Evolutionary conservation across 2,113 vertebrate species (phyloP).

Genomic region (Daphoenositta chrysoptera): DNA sequence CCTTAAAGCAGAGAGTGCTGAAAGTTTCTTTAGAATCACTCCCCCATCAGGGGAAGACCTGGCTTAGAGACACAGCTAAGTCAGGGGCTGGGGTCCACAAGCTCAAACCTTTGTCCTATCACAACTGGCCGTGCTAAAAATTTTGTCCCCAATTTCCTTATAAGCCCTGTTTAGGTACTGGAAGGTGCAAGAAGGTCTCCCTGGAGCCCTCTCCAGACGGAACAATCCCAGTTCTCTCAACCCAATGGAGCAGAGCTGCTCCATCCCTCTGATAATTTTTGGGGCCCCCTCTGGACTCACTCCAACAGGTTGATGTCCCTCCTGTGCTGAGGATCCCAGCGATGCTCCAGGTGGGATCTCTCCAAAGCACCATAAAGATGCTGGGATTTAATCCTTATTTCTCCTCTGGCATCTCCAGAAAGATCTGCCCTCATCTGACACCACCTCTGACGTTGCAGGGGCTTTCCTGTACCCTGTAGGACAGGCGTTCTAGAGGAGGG

Average conservation of each 20-base stretch:
- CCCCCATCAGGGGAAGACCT: too few relatives aligned
- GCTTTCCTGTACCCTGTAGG: not conserved
- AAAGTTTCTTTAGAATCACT: too few relatives aligned
- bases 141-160: not conserved
- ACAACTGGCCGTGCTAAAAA: not conserved
- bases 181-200: not conserved
- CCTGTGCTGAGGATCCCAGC: not conserved
- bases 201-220: not conserved
- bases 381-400: not conserved
- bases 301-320: not conserved
- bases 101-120: too few relatives aligned
- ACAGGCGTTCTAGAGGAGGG: not conserved
- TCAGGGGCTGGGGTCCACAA: too few relatives aligned
- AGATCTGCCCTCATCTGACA: not conserved
- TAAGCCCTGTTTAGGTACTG: not conserved
- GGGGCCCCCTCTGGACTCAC: accelerated
- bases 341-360: not conserved
- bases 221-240: not conserved
- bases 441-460: accelerated
- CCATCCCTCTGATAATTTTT: not conserved
- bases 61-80: too few relatives aligned
- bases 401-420: not conserved
- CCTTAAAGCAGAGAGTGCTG: too few relatives aligned
- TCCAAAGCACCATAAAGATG: not conserved
- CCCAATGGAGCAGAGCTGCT: not conserved